Evolutionary conservation across 2,113 vertebrate species (phyloP).

Genomic region (Mustelus asterias): DNA sequence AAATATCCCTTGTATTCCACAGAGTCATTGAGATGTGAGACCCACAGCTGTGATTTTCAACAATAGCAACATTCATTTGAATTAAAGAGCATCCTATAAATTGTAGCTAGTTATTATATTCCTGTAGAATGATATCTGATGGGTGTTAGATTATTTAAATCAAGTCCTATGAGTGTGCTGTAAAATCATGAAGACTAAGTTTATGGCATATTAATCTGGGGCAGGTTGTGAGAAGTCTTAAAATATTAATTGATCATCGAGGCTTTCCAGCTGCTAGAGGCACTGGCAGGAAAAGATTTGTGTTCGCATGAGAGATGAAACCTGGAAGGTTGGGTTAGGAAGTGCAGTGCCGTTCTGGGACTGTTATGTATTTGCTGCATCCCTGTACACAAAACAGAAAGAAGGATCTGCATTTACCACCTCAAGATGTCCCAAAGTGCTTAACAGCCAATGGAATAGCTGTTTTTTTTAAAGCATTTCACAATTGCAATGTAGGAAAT

Average conservation of each 20-base stretch:
- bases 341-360: background rate
- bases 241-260: background rate
- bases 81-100: constrained; percentile 16
- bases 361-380: background rate
- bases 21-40: background rate
- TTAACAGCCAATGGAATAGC: background rate
- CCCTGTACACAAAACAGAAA: background rate
- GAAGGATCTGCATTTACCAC: background rate
- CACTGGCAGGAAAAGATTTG: background rate
- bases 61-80: constrained; percentile 5
- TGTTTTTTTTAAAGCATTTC: background rate
- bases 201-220: constrained; percentile 22
- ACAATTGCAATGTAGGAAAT: background rate
- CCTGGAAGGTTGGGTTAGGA: background rate
- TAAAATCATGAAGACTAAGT: background rate
- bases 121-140: background rate
- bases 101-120: constrained; percentile 14
- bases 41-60: constrained; percentile 14
- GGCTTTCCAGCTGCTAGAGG: background rate
- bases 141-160: constrained; percentile 15
- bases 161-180: background rate
- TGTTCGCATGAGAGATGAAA: background rate
- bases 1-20: constrained; percentile 9
- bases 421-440: background rate
- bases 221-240: background rate